Percentiles rank a stretch among this genome's conserved stretches.
phyloP scores from a whole-genome alignment of 2,888 invertebrate species.

The Endotricha flammealis region DNA sequence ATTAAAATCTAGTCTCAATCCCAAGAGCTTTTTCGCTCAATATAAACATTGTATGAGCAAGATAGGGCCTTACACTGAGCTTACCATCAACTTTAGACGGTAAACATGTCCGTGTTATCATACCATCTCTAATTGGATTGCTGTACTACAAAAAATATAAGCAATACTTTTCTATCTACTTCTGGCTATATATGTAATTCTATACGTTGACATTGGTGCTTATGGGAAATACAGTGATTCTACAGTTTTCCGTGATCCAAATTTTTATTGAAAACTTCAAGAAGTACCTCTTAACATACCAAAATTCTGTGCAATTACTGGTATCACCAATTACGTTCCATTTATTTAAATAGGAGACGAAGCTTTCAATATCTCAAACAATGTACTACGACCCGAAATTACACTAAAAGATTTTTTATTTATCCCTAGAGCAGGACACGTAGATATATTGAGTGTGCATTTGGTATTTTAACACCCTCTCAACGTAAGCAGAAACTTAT shows the following conservation, averaged over 20 bases:
- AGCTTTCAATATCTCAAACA: conserved; percentile 12
- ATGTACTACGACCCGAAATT: conserved; percentile 13
- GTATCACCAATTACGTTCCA: conserved; percentile 10
- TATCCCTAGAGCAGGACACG: too few species aligned
- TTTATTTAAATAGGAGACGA: conserved; percentile 12
- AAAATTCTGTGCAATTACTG: conserved; percentile 10
- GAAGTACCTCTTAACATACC: conserved; percentile 7
- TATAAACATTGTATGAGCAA: too few species aligned
- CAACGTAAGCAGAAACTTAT: background rate
- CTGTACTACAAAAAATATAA: conserved; percentile 7
- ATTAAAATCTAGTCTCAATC: too few species aligned
- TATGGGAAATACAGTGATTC: conserved; percentile 11
- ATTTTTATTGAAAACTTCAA: conserved; percentile 14
- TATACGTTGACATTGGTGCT: too few species aligned
- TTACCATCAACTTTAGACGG: conserved; percentile 13
- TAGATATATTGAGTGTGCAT: background rate
- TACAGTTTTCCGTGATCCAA: conserved; percentile 12
- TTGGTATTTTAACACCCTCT: background rate
- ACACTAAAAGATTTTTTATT: conserved; percentile 10
- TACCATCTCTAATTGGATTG: conserved; percentile 9
- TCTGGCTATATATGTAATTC: too few species aligned
- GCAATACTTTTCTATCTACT: background rate
- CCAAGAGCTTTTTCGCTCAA: too few species aligned
- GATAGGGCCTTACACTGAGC: too few species aligned
- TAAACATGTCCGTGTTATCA: conserved; percentile 12